Conservation (phyloP, 2,888 invertebrate species). For the Unio delphinus region DNA sequence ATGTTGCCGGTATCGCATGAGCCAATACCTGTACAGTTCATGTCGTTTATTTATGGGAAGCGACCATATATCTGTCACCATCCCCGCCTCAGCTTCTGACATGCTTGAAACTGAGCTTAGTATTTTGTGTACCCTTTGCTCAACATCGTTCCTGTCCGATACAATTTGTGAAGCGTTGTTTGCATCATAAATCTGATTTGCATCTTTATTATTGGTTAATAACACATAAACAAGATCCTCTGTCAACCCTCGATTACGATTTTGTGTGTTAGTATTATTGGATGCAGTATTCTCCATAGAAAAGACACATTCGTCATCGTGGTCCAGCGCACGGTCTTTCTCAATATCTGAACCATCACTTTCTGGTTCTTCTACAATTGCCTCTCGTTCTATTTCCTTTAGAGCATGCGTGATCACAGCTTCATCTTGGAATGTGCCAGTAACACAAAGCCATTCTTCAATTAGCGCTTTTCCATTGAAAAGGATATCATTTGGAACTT, state of each 20-base stretch:
- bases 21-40: conserved; percentile 71
- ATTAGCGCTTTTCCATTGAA: too few species aligned
- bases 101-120: conserved; percentile 10
- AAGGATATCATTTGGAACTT: too few species aligned
- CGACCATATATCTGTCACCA: conserved; percentile 49
- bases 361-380: neutral
- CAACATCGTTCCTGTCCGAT: too few species aligned
- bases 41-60: conserved; percentile 65
- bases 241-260: too few species aligned
- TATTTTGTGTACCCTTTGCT: too few species aligned
- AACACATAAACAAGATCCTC: too few species aligned
- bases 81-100: conserved; percentile 26
- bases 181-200: too few species aligned
- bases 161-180: too few species aligned
- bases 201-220: too few species aligned
- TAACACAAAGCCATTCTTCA: too few species aligned
- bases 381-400: conserved; percentile 4
- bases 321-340: conserved; percentile 23
- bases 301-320: conserved; percentile 14
- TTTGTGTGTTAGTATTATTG: too few species aligned
- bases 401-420: neutral
- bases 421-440: neutral
- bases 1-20: conserved; percentile 30
- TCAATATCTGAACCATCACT: conserved; percentile 21
- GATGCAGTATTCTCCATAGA: neutral